Evolutionary conservation across 2,797 vertebrate species (phyloP).

Genomic region (Peromyscus aztecus): DNA sequence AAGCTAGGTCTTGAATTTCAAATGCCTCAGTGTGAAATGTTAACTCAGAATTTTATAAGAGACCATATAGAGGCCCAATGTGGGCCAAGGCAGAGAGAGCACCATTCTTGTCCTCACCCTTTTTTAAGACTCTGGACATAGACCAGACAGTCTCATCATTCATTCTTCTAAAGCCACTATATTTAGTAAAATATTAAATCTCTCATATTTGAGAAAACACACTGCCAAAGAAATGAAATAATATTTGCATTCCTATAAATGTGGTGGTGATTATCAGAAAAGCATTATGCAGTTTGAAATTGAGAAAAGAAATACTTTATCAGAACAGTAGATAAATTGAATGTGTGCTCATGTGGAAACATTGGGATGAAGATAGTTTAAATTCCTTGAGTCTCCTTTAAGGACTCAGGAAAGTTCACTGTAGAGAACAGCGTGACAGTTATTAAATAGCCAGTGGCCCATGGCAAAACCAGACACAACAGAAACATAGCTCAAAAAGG

Average conservation of each 20-base stretch:
- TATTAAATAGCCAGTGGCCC: not conserved
- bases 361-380: slow-evolving; percentile 36
- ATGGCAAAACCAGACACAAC: not conserved
- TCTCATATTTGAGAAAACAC: slow-evolving; percentile 24
- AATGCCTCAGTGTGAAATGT: not conserved
- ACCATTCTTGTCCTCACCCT: accelerated
- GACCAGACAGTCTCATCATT: not conserved
- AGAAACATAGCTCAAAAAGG: not conserved
- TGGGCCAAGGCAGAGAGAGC: accelerated
- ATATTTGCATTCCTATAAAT: slow-evolving; percentile 58
- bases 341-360: slow-evolving; percentile 66
- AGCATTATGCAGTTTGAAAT: not conserved
- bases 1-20: not conserved
- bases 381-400: slow-evolving; percentile 52
- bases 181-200: slow-evolving; percentile 7
- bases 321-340: slow-evolving; percentile 62
- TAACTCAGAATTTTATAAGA: not conserved
- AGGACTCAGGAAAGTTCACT: slow-evolving; percentile 15
- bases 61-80: not conserved
- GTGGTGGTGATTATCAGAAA: slow-evolving; percentile 49
- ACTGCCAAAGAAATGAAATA: not conserved
- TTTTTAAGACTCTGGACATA: not conserved
- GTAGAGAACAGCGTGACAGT: not conserved
- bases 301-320: slow-evolving; percentile 67
- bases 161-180: not conserved